Percentiles rank a stretch among this genome's conserved stretches.
Conservation (phyloP, 2,113 vertebrate genomes). For the Halcyon malimbica region DNA sequence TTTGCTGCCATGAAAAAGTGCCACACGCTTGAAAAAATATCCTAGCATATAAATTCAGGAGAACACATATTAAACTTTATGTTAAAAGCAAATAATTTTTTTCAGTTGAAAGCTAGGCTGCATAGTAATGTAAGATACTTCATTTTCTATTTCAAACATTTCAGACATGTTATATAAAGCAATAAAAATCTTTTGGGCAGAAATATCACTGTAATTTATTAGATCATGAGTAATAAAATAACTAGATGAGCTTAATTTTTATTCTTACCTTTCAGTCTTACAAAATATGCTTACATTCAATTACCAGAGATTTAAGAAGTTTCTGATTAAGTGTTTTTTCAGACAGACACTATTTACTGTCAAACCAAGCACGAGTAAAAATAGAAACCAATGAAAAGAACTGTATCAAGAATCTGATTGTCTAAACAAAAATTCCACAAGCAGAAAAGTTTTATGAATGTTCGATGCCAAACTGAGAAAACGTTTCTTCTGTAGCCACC, state of each 20-base stretch:
- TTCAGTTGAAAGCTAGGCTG: not conserved
- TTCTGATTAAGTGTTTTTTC: slow-evolving; percentile 6
- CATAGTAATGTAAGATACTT: not conserved
- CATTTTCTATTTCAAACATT: not conserved
- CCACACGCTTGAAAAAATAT: not conserved
- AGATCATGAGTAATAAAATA: not conserved
- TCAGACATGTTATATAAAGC: not conserved
- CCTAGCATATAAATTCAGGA: not conserved
- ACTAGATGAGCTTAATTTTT: not conserved
- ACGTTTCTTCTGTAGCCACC: slow-evolving; percentile 56
- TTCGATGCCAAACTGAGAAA: slow-evolving; percentile 60
- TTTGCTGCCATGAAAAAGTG: not conserved
- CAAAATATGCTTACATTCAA: not conserved
- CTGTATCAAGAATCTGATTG: slow-evolving; percentile 9
- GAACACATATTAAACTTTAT: not conserved
- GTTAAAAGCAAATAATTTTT: not conserved
- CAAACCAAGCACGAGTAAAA: slow-evolving; percentile 21
- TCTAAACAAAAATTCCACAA: slow-evolving; percentile 44
- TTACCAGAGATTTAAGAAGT: not conserved
- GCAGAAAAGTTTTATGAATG: slow-evolving; percentile 21
- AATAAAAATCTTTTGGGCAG: not conserved
- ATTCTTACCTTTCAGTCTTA: not conserved
- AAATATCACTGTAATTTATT: not conserved
- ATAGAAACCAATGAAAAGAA: slow-evolving; percentile 12
- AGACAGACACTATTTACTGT: not conserved